A percentile compares a stretch with the other conserved stretches of the same genome.
Evolutionary conservation across 2,797 vertebrate species (phyloP).

Genomic region (Siniperca undulata): DNA sequence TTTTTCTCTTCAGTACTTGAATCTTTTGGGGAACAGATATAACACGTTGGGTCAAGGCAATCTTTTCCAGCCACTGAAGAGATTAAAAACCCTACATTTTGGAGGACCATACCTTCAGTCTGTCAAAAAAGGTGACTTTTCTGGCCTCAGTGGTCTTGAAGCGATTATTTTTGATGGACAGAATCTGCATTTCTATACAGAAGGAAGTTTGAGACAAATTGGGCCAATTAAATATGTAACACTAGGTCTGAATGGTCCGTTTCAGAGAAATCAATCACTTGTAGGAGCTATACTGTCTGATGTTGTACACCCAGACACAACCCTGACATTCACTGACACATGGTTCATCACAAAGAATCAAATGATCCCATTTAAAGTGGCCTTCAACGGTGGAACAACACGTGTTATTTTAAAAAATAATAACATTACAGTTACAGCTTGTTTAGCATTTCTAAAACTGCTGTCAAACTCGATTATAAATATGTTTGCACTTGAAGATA

Average conservation of each 20-base stretch:
- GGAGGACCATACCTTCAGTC: constrained; percentile 73
- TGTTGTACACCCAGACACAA: constrained; percentile 61
- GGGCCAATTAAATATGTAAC: constrained; percentile 63
- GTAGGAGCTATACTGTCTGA: constrained; percentile 76
- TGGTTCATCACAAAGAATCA: neutral
- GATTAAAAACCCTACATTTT: constrained; percentile 76
- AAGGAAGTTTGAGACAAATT: constrained; percentile 68
- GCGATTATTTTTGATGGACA: constrained; percentile 78
- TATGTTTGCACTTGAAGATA: constrained; percentile 67
- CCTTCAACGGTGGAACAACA: constrained; percentile 14
- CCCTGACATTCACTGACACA: constrained; percentile 76
- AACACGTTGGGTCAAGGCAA: constrained; percentile 71
- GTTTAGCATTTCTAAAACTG: neutral
- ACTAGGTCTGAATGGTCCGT: constrained; percentile 52
- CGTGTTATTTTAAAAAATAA: constrained; percentile 72
- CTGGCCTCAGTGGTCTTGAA: constrained; percentile 76
- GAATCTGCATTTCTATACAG: constrained; percentile 71
- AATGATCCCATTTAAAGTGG: neutral
- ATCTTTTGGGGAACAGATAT: constrained; percentile 84
- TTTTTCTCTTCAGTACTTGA: constrained; percentile 76
- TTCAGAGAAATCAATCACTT: accelerated
- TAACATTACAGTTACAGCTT: constrained; percentile 39
- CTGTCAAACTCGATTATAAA: constrained; percentile 31
- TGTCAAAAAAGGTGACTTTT: constrained; percentile 77
- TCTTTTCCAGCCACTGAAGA: constrained; percentile 78